phyloP scores from a whole-genome alignment of 2,888 invertebrate genomes.

The Tenthredo scrophulariae region DNA sequence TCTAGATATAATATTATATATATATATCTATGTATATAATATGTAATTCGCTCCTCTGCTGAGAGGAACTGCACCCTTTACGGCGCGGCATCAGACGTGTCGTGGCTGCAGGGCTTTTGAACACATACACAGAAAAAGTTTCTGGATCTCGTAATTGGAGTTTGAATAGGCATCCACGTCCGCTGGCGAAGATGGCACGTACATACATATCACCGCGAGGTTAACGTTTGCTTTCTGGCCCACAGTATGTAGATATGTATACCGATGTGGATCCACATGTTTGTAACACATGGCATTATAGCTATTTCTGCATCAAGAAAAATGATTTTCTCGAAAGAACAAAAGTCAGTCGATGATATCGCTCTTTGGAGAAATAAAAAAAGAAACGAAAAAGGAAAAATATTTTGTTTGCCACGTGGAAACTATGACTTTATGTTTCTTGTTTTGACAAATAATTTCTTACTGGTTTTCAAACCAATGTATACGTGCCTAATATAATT shows the following conservation, averaged over 20 bases:
- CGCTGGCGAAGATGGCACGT: background rate
- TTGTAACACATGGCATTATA: background rate
- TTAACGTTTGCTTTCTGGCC: background rate
- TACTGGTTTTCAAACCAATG: too few relatives aligned
- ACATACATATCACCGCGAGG: background rate
- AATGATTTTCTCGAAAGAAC: background rate
- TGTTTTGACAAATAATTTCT: background rate
- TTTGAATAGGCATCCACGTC: slow-evolving; percentile 8
- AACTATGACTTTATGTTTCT: background rate
- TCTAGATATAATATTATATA: background rate
- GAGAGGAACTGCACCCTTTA: background rate
- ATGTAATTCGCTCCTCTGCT: background rate
- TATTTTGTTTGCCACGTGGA: background rate
- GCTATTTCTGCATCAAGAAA: background rate
- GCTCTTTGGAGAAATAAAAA: background rate
- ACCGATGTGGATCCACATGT: background rate
- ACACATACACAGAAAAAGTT: background rate
- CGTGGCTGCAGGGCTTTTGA: slow-evolving; percentile 11
- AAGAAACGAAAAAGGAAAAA: background rate
- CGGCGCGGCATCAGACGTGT: background rate
- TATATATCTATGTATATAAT: background rate
- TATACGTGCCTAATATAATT: too few relatives aligned
- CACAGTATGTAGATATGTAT: background rate
- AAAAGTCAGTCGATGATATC: background rate
- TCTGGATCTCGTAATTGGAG: background rate